These are phyloP conservation scores for Buphagus erythrorhynchus DNA, from an alignment of 2,797 vertebrate species.

Conservation along the genomic window DNA sequence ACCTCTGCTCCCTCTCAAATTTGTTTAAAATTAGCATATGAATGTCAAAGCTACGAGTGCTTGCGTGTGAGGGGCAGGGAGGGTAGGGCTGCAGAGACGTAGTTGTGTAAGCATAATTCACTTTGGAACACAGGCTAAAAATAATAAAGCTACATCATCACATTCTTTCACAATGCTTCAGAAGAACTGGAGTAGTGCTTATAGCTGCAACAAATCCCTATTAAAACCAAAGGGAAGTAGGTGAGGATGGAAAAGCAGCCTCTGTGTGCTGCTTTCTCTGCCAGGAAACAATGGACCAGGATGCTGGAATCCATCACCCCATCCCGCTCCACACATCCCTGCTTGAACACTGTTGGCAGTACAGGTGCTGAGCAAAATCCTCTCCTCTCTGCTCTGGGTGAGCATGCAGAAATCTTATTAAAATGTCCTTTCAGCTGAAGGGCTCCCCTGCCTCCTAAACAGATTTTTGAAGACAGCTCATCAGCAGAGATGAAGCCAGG, in stretches of 20 bases:
- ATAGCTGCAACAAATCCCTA: background rate
- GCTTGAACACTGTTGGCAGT: accelerated
- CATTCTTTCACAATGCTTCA: conserved; percentile 47
- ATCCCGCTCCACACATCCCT: accelerated
- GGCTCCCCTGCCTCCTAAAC: background rate
- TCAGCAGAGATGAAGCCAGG: conserved; percentile 1
- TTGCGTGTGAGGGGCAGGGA: background rate
- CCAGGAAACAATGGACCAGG: background rate
- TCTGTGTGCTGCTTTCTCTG: background rate
- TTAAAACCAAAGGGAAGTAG: background rate
- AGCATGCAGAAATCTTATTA: background rate
- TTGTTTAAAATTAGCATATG: background rate
- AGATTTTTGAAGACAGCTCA: background rate
- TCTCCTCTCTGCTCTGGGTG: accelerated
- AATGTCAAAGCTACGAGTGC: background rate
- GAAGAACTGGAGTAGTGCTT: background rate
- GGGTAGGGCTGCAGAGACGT: background rate
- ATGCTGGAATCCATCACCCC: background rate
- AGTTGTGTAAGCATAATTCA: conserved; percentile 50
- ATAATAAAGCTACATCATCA: conserved; percentile 62
- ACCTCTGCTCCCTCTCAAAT: background rate
- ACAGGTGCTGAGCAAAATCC: background rate
- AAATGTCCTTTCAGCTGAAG: background rate
- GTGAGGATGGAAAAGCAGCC: background rate
- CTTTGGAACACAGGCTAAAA: conserved; percentile 51